Conservation (phyloP, 1,140 invertebrate genomes). For the Sinonovacula constricta region DNA sequence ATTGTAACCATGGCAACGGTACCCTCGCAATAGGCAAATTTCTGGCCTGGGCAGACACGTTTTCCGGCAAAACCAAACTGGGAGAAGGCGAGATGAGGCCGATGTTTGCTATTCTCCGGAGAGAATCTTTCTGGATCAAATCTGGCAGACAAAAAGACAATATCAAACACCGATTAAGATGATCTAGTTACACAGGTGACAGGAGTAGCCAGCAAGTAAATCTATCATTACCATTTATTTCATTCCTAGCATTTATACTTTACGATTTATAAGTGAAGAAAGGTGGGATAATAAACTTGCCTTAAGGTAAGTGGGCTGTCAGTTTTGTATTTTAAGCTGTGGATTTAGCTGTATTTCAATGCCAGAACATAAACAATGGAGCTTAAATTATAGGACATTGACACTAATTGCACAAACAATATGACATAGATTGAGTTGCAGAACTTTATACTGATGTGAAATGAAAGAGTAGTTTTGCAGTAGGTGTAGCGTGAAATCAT, state of each 20-base stretch:
- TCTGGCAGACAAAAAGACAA: slow-evolving; percentile 49
- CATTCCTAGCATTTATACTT: neutral
- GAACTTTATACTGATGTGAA: too few relatives aligned
- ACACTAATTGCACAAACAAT: too few relatives aligned
- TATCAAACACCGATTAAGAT: neutral
- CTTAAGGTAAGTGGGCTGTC: neutral
- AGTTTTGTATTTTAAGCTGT: too few relatives aligned
- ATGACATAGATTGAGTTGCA: too few relatives aligned
- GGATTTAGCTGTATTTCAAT: too few relatives aligned
- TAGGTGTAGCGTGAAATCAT: too few relatives aligned
- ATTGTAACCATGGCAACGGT: slow-evolving; percentile 58
- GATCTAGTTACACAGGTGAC: neutral
- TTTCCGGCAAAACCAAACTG: slow-evolving; percentile 77
- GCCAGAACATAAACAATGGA: too few relatives aligned
- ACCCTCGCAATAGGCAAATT: slow-evolving; percentile 63
- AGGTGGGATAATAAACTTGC: neutral
- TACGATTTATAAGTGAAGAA: neutral
- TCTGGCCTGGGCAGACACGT: slow-evolving; percentile 69
- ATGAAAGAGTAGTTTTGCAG: too few relatives aligned
- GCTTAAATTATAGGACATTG: too few relatives aligned
- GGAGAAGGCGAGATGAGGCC: slow-evolving; percentile 62
- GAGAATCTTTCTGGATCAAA: slow-evolving; percentile 76
- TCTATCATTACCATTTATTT: neutral
- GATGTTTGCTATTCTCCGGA: slow-evolving; percentile 56
- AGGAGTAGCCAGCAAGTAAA: neutral